phyloP scores from a whole-genome alignment of 2,113 vertebrate genomes.

The Noctilio leporinus region DNA sequence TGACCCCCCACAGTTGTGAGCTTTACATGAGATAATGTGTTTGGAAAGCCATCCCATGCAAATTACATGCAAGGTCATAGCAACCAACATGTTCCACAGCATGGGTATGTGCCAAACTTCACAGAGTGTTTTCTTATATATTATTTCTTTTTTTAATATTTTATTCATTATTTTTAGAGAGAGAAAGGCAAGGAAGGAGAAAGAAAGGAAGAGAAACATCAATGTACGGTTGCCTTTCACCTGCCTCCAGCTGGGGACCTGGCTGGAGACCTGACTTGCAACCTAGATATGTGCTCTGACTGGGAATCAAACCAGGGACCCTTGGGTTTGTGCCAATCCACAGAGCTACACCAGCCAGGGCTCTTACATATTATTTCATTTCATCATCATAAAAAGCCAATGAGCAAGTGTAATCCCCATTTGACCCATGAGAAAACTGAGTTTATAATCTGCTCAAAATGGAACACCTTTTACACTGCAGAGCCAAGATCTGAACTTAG shows the following conservation, averaged over 20 bases:
- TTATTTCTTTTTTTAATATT: too few species aligned
- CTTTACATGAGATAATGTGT: neutral
- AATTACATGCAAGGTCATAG: neutral
- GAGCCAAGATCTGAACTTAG: neutral
- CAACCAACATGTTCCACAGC: neutral
- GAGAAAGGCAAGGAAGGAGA: too few species aligned
- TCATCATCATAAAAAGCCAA: neutral
- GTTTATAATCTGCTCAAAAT: neutral
- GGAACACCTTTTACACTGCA: neutral
- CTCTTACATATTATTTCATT: neutral
- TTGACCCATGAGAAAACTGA: conserved; percentile 13
- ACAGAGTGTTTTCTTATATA: neutral
- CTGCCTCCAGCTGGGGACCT: too few species aligned
- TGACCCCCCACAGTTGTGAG: neutral
- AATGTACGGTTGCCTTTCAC: too few species aligned
- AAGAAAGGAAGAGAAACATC: too few species aligned
- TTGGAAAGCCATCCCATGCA: neutral
- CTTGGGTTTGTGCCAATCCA: too few species aligned
- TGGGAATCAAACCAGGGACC: too few species aligned
- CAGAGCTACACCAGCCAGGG: too few species aligned
- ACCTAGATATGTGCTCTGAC: too few species aligned
- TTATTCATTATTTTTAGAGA: too few species aligned
- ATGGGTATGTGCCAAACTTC: neutral
- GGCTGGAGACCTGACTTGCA: too few species aligned
- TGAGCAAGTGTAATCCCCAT: neutral